A percentile compares a stretch with the other conserved stretches of the same genome.
These are phyloP conservation scores for Crenichthys baileyi DNA, from an alignment of 2,797 vertebrate genomes.

Conservation along the genomic window DNA sequence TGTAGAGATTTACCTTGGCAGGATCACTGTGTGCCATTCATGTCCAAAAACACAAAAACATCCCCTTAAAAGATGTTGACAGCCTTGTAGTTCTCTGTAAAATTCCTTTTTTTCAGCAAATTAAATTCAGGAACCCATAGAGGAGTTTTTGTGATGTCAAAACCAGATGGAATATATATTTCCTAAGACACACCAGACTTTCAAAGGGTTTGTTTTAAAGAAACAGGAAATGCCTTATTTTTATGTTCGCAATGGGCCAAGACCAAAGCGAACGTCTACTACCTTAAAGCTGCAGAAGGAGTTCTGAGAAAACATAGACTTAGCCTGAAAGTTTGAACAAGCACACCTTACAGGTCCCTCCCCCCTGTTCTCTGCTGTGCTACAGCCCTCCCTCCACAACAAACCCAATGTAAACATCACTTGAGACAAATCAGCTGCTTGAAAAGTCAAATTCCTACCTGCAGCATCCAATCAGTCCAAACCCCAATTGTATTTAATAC, in stretches of 20 bases:
- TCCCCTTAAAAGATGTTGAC: conserved; percentile 38
- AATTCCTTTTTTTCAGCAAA: conserved; percentile 56
- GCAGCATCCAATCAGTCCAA: too few relatives aligned
- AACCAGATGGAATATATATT: conserved; percentile 37
- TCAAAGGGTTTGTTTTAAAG: conserved; percentile 17
- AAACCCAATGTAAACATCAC: background rate
- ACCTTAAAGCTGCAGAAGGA: too few relatives aligned
- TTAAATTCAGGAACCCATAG: conserved; percentile 22
- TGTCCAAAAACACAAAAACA: conserved; percentile 50
- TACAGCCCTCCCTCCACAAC: too few relatives aligned
- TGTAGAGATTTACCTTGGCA: conserved; percentile 61
- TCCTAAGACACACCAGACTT: background rate
- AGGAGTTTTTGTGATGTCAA: conserved; percentile 29
- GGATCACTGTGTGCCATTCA: conserved; percentile 13
- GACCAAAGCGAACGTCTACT: background rate
- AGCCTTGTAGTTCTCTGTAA: conserved; percentile 23
- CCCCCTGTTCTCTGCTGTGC: too few relatives aligned
- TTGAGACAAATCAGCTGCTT: background rate
- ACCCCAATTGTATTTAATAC: too few relatives aligned
- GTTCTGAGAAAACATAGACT: too few relatives aligned
- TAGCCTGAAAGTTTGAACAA: too few relatives aligned
- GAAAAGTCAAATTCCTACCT: too few relatives aligned
- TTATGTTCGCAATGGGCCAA: background rate
- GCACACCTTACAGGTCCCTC: too few relatives aligned
- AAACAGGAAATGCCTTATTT: background rate